These are phyloP conservation scores for Trissoscelio sp. DNA, from an alignment of 2,888 invertebrate genomes.

Conservation along the genomic window DNA sequence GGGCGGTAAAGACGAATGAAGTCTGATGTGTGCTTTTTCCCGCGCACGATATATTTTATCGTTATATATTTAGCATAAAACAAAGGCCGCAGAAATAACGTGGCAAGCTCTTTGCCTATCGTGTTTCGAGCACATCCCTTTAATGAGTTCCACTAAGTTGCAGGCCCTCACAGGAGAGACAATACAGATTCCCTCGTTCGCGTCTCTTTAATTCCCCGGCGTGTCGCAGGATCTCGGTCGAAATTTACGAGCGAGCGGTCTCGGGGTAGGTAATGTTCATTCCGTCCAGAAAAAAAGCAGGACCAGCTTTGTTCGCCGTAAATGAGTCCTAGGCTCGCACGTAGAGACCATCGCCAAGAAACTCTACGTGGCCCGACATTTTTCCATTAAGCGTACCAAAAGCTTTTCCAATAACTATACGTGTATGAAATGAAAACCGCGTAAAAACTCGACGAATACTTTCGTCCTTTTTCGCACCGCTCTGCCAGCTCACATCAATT, in stretches of 20 bases:
- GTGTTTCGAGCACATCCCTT: constrained; percentile 51
- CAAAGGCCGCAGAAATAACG: constrained; percentile 61
- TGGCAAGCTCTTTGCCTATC: constrained; percentile 49
- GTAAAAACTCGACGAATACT: constrained; percentile 13
- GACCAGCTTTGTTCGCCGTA: constrained; percentile 66
- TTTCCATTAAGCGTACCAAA: constrained; percentile 59
- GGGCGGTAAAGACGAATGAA: constrained; percentile 29
- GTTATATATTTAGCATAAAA: constrained; percentile 38
- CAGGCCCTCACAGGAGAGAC: constrained; percentile 54
- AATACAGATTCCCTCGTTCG: constrained; percentile 66
- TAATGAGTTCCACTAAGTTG: constrained; percentile 62
- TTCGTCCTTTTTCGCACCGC: neutral
- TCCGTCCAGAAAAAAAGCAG: constrained; percentile 59
- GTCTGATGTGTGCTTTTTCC: constrained; percentile 34
- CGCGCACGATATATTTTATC: constrained; percentile 45
- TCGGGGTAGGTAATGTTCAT: constrained; percentile 61
- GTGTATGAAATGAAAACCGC: constrained; percentile 47
- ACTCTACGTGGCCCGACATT: constrained; percentile 51
- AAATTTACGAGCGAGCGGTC: constrained; percentile 65
- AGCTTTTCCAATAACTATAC: constrained; percentile 52
- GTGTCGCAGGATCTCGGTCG: constrained; percentile 62
- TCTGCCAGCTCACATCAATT: too few species aligned
- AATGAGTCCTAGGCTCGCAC: constrained; percentile 58
- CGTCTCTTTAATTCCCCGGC: constrained; percentile 66
- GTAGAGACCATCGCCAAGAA: constrained; percentile 45